phyloP scores from a whole-genome alignment of 2,113 vertebrate species.

The Zosterops lateralis region DNA sequence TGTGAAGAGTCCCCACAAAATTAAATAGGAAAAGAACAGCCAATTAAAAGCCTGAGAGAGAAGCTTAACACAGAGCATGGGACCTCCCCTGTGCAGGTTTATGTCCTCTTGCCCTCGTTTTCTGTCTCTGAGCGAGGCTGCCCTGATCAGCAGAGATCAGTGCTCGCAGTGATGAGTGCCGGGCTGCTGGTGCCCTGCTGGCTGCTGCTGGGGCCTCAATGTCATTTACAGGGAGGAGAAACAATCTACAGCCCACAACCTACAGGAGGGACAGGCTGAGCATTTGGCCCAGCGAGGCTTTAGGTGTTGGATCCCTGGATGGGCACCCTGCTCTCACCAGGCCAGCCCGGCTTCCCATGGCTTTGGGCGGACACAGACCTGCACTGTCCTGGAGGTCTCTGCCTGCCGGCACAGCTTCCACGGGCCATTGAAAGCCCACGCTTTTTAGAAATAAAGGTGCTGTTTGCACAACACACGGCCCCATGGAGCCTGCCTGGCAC shows the following conservation, averaged over 20 bases:
- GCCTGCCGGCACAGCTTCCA: background rate
- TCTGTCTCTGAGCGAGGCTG: background rate
- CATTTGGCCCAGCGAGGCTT: background rate
- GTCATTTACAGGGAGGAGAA: background rate
- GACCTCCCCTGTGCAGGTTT: background rate
- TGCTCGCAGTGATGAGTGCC: background rate
- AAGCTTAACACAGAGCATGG: background rate
- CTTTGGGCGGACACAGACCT: background rate
- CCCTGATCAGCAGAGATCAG: background rate
- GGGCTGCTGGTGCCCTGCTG: background rate
- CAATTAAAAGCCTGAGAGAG: background rate
- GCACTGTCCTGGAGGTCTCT: no score
- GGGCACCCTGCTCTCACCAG: background rate
- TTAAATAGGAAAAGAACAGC: background rate
- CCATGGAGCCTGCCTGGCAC: fast-evolving
- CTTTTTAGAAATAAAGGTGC: background rate
- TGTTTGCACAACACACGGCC: fast-evolving
- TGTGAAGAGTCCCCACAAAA: background rate
- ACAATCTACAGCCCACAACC: background rate
- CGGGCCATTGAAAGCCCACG: background rate
- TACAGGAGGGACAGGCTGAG: background rate
- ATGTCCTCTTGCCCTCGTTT: no score
- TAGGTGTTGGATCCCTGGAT: background rate
- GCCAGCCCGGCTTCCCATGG: background rate
- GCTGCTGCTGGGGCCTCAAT: background rate